Base-by-base conservation (phyloP, 2,797 vertebrate genomes). In the Serranus cabrilla region DNA sequence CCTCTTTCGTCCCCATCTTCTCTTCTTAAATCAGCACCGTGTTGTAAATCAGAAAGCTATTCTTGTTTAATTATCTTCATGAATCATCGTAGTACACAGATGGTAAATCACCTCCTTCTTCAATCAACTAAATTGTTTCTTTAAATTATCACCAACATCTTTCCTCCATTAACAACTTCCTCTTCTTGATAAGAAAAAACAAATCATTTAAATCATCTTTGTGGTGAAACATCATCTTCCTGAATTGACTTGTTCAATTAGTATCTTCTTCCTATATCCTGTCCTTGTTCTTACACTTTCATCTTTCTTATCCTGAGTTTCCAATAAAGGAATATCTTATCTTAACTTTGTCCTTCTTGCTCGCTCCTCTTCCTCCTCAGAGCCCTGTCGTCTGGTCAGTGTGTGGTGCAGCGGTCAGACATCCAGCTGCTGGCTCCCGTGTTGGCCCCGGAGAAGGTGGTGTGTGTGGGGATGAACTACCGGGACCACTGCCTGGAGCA, bases 391-490 rank as follows among this genome's bases (percentile, higher is more conserved):
- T 94, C 95, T 0, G 93, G 94, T 5, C 72, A 83, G 80, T 94
- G 93, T 80, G 85, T 95, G 49, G 51, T 98, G 47, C 66, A 89
- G 0, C 89, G 92, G 2, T 90, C 87, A 0, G 71, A 89, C 1
- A 82, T 96, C 13, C 91, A 43, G 40, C 91, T 99, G 47, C 78
- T 97, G 83, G 90, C 98, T 0, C 98, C 98, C 0, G 57, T 98
- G 25, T 93, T 92, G 0, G 87, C 93, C 61, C 97, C 98, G 0
- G 94, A 97, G 86, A 99, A 99, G 86, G 95, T 99, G 78, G 94
- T 99, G 52, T 98, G 97, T 18, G 96, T 98, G 65, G 98, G 98
- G 13, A 94, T 99, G 96, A 99, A 99, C 91, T 99, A 99, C 58
- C 92, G 75, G 0, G 97, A 99, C 87, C 97, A 99, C 91, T 99